Base-by-base conservation (phyloP, 2,888 invertebrate genomes). In the Adelphocoris suturalis region DNA sequence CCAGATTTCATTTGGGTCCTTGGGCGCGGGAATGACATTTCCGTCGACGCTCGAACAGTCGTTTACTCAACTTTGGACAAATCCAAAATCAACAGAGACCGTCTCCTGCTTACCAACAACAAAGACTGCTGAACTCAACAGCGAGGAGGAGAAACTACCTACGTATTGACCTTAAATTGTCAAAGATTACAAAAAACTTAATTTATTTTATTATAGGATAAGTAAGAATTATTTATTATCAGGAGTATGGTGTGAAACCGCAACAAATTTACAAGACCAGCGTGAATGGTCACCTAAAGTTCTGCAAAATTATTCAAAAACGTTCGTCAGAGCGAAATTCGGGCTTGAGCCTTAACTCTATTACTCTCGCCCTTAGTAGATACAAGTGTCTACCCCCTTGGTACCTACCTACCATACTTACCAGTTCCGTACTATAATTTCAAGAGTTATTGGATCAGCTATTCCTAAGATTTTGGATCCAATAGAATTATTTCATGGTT, bases 1-100 rank as follows among this genome's bases (percentile, higher is more conserved):
- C 9, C 23, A 95, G 96, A 96, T 94, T 95, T 96, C 92, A 95
- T 96, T 91, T 97, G 96, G 96, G 94, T 96, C 90, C 94, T 96
- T 92, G 96, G 96, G 0, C 94, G 96, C 46, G 93, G 94, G 91
- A 95, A 95, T 89, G 96, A 96, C 93, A 95, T 97, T 90, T 94
- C 95, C 57, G 96, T 95, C n/a, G 93, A 94, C 81, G 94, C 95
- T 86, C 94, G 97, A 90, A 95, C 95, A 16, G 94, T 95, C 92
- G 95, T 96, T 91, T 96, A 97, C 93, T 94, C 94, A 91, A 94
- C 95, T 90, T 93, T 97, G 92, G 94, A 94, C 91, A 94, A 94
- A 84, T 93, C 95, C 90, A 94, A 94, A 14, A 94, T 96, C 9
- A 96, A 96, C 93, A 95, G 96, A 14, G 96, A 96, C 93, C 94